These are phyloP conservation scores for Pseudobourletiella spinata DNA, from an alignment of 1,140 invertebrate genomes.

Conservation along the genomic window DNA sequence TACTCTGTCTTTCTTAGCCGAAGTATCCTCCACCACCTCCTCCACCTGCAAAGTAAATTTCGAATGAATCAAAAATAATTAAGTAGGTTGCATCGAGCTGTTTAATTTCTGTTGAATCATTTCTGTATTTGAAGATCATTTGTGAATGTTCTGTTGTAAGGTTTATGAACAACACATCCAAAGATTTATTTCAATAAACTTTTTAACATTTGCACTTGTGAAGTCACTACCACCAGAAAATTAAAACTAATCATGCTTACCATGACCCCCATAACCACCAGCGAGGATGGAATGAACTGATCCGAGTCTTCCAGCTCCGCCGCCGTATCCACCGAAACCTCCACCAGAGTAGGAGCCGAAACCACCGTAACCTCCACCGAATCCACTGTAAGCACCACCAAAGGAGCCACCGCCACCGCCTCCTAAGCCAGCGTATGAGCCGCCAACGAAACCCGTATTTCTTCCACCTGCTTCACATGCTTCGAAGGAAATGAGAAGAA, in stretches of 20 bases:
- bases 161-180: no score
- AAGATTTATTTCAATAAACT: no score
- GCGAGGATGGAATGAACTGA: neutral
- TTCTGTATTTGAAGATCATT: no score
- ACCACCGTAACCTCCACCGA: neutral
- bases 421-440: neutral
- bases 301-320: neutral
- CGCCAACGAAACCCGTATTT: constrained; percentile 2
- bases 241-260: neutral
- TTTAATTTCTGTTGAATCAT: no score
- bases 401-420: neutral
- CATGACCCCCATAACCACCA: neutral
- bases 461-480: neutral
- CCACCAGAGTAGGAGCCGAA: constrained; percentile 1
- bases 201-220: no score
- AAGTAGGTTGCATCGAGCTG: no score
- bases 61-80: no score
- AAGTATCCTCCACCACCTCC: neutral
- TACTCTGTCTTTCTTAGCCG: no score
- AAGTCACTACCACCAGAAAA: no score
- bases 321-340: neutral
- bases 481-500: neutral
- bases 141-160: no score
- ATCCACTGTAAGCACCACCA: neutral
- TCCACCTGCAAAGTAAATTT: neutral